phyloP scores from a whole-genome alignment of 2,113 vertebrate species.

The Cairina moschata region DNA sequence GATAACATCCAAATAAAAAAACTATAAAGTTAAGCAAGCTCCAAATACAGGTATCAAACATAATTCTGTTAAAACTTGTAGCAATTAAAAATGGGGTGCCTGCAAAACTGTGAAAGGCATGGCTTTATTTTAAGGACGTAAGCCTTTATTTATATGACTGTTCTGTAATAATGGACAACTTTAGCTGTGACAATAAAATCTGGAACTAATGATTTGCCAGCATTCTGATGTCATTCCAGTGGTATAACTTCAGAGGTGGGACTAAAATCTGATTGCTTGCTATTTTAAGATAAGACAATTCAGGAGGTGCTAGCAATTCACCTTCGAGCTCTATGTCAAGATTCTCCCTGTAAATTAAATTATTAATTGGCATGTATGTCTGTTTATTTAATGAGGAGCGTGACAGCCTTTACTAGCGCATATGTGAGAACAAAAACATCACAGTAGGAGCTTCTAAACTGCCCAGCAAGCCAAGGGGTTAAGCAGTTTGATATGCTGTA shows the following conservation, averaged over 20 bases:
- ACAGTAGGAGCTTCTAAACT: constrained; percentile 73
- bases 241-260: constrained; percentile 20
- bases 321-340: constrained; percentile 71
- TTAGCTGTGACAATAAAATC: background rate
- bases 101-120: background rate
- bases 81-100: background rate
- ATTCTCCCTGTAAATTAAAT: constrained; percentile 77
- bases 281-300: constrained; percentile 46
- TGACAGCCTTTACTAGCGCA: constrained; percentile 73
- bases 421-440: constrained; percentile 78
- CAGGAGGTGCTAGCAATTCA: constrained; percentile 56
- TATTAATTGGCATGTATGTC: constrained; percentile 78
- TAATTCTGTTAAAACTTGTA: background rate
- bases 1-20: background rate
- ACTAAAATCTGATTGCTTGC: constrained; percentile 39
- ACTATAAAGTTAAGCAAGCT: background rate
- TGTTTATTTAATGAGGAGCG: constrained; percentile 77
- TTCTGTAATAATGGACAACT: background rate
- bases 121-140: background rate
- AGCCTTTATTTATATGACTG: background rate
- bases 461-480: constrained; percentile 69
- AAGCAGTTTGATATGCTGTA: constrained; percentile 65
- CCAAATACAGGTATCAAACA: background rate
- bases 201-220: background rate
- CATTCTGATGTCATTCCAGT: constrained; percentile 26